A percentile compares a stretch with the other conserved stretches of the same genome.
Evolutionary conservation across 2,797 vertebrate genomes (phyloP).

Genomic region (Diceros bicornis): DNA sequence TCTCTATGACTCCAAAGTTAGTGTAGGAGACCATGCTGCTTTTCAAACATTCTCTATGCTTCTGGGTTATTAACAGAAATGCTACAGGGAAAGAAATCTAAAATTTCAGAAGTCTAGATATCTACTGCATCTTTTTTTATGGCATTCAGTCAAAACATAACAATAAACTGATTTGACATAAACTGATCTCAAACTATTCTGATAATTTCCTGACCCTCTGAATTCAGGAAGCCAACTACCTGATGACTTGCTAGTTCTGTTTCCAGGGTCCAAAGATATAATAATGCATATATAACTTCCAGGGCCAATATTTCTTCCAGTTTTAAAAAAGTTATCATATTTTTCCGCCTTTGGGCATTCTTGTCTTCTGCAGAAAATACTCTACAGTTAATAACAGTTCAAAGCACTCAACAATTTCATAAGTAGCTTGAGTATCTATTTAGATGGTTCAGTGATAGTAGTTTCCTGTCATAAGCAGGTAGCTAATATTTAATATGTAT

Average conservation of each 20-base stretch:
- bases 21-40: not conserved
- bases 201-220: constrained; percentile 7
- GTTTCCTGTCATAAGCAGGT: constrained; percentile 67
- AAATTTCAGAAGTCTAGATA: constrained; percentile 46
- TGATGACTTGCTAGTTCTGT: not conserved
- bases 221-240: constrained; percentile 49
- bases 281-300: constrained; percentile 40
- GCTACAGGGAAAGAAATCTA: constrained; percentile 48
- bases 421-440: constrained; percentile 62
- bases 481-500: constrained; percentile 71
- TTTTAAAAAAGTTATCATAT: not conserved
- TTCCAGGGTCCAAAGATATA: constrained; percentile 20
- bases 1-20: constrained; percentile 72
- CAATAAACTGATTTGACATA: constrained; percentile 37
- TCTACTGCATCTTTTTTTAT: not conserved
- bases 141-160: constrained; percentile 27
- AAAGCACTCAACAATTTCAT: constrained; percentile 66
- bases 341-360: constrained; percentile 50
- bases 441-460: constrained; percentile 45
- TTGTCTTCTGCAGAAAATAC: constrained; percentile 54
- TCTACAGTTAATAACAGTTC: constrained; percentile 13
- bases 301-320: not conserved
- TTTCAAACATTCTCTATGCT: constrained; percentile 38
- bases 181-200: constrained; percentile 44
- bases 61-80: constrained; percentile 62